Evolutionary conservation across 2,888 invertebrate genomes (phyloP), one percentile per base, ranked within the genome.

Genomic region (Macrophya annulata): DNA sequence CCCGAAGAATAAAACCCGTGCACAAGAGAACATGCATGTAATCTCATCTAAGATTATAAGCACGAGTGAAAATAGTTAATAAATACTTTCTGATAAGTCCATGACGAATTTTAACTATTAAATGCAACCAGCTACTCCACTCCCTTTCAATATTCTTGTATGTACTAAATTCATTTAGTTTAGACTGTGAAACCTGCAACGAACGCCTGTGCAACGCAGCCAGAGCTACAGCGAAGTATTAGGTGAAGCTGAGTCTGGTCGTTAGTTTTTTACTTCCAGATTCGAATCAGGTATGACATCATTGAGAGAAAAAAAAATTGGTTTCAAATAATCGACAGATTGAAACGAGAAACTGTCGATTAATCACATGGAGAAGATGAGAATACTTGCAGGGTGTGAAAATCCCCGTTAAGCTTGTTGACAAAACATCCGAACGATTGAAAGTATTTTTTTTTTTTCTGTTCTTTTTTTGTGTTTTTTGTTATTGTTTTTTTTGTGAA

Each of bases 1-100:
- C 86, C 40, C 86, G 86, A 86, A 91, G 89, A 93, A 92, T 92
- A 88, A 89, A 89, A n/a, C 90, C 72, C 83, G 48, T 77, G 83
- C 86, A 76, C 71, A 85, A 85, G 72, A 68, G 68, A 68, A 77
- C 85, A 87, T 87, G 85, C 86, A 86, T 72, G 79, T 87, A 88
- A 88, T 88, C 87, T 86, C 86, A 83, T 86, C 88, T 85, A 87
- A 86, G 86, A 89, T 90, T 87, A 89, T 88, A 86, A 87, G 88
- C 87, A 59, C 87, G 85, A 87, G 86, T 84, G 86, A 86, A 85
- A 86, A 85, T 85, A 86, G 86, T 85, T 89, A 87, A 88, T 91
- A 91, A 91, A 90, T 89, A 90, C 88, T 88, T 89, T 88, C 86
- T 89, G 90, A 91, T 89, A 83, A 85, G 86, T 86, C 86, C 87